phyloP scores from a whole-genome alignment of 1,140 invertebrate genomes.

The Platyscapa corneri region DNA sequence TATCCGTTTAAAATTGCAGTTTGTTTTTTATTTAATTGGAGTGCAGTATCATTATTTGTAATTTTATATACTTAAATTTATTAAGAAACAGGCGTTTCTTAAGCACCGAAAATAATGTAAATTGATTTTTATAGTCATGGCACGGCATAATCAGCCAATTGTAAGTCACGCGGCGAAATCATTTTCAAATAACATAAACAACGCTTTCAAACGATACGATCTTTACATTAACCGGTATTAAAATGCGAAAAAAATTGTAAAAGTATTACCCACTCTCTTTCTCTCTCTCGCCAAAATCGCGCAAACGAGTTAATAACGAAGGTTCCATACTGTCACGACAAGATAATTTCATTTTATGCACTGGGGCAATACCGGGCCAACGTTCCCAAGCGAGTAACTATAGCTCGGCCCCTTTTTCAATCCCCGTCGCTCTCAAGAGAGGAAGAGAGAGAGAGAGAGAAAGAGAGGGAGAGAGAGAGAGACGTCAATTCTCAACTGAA shows the following conservation, averaged over 20 bases:
- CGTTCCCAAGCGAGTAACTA: conserved; percentile 63
- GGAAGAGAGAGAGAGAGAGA: not conserved
- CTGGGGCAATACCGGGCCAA: conserved; percentile 54
- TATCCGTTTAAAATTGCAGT: not conserved
- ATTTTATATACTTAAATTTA: conserved; percentile 1
- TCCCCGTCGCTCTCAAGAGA: conserved; percentile 34
- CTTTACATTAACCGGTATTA: conserved; percentile 29
- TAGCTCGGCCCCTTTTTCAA: conserved; percentile 53
- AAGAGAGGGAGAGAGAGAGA: conserved; percentile 4
- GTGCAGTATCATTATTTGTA: conserved; percentile 14
- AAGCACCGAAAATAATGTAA: conserved; percentile 27
- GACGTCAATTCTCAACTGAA: conserved; percentile 42
- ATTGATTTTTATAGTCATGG: conserved; percentile 40
- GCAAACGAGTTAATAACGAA: conserved; percentile 64
- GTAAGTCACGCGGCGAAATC: conserved; percentile 32
- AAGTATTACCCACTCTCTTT: not conserved
- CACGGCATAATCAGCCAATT: conserved; percentile 30
- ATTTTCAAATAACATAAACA: conserved; percentile 48
- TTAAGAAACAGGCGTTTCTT: conserved; percentile 25
- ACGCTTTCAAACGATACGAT: conserved; percentile 41
- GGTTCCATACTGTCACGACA: conserved; percentile 54
- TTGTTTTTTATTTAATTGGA: conserved; percentile 23
- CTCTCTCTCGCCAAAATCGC: conserved; percentile 38
- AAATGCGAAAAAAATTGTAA: conserved; percentile 43
- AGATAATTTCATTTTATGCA: conserved; percentile 65